phyloP scores from a whole-genome alignment of 2,888 invertebrate species.

The Spatulosminthurus flaviceps region DNA sequence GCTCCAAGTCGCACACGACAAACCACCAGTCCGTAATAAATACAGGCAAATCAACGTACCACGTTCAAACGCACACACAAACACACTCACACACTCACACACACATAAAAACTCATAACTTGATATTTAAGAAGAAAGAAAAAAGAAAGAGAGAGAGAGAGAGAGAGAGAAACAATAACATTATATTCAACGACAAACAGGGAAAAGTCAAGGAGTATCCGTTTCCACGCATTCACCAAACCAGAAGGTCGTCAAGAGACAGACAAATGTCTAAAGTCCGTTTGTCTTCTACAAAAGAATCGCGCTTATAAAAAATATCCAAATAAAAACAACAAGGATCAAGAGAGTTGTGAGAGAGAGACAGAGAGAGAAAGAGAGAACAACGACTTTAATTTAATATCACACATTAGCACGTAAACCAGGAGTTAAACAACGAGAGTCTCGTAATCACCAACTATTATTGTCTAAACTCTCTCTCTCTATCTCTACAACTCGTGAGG shows the following conservation, averaged over 20 bases:
- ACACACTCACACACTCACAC: background rate
- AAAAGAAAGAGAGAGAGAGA: too few species aligned
- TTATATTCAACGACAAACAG: conserved; percentile 10
- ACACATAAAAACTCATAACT: background rate
- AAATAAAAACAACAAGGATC: conserved; percentile 7
- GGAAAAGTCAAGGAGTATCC: conserved; percentile 10
- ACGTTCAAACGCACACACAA: background rate
- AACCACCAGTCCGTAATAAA: background rate
- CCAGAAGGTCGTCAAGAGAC: conserved; percentile 10
- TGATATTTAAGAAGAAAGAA: conserved; percentile 2
- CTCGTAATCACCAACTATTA: conserved; percentile 35
- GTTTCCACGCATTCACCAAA: too few species aligned
- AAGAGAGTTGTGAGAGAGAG: too few species aligned
- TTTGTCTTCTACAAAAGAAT: background rate
- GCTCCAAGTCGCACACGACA: conserved; percentile 30
- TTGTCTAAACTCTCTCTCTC: conserved; percentile 31
- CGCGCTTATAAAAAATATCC: background rate
- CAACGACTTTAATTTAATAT: conserved; percentile 26
- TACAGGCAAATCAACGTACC: background rate
- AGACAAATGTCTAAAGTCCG: background rate
- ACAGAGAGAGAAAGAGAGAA: too few species aligned
- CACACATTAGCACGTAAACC: conserved; percentile 29
- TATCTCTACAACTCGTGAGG: background rate
- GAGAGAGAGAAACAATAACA: conserved; percentile 30
- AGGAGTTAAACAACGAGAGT: conserved; percentile 19